phyloP scores from a whole-genome alignment of 2,113 vertebrate genomes.

The Brachionichthys hirsutus region DNA sequence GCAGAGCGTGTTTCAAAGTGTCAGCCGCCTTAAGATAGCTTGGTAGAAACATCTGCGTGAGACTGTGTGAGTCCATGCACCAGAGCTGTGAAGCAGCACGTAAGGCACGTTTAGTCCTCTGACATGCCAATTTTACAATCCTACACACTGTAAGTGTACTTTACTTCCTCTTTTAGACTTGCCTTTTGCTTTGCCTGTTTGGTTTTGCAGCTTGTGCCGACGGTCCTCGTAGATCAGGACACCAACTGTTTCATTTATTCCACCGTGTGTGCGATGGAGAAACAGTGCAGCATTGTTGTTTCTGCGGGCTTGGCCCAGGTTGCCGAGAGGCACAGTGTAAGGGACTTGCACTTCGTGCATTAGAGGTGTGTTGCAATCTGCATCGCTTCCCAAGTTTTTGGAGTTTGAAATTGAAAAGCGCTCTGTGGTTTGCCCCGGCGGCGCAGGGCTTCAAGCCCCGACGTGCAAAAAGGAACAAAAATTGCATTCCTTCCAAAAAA shows the following conservation, averaged over 20 bases:
- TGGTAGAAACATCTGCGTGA: constrained; percentile 34
- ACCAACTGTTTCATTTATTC: neutral
- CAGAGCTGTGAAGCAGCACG: constrained; percentile 6
- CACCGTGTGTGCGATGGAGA: neutral
- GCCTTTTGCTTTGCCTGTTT: neutral
- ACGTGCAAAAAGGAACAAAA: constrained; percentile 43
- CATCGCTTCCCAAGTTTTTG: neutral
- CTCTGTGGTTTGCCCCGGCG: constrained; percentile 10
- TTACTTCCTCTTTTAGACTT: constrained; percentile 8
- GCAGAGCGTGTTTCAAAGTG: constrained; percentile 27
- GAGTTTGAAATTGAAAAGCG: constrained; percentile 14
- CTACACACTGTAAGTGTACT: constrained; percentile 39
- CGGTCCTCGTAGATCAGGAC: neutral
- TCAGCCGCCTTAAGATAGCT: constrained; percentile 57
- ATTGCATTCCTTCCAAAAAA: constrained; percentile 24
- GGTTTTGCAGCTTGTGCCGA: neutral
- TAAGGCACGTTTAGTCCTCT: constrained; percentile 19
- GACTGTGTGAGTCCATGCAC: constrained; percentile 10
- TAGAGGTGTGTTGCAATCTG: constrained; percentile 32
- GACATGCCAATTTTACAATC: constrained; percentile 71
- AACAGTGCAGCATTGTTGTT: constrained; percentile 14
- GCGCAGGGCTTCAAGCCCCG: neutral
- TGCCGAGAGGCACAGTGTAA: constrained; percentile 18
- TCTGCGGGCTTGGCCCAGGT: constrained; percentile 28
- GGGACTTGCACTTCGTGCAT: neutral